Percentiles rank a stretch among this genome's conserved stretches.
phyloP scores from a whole-genome alignment of 2,797 vertebrate genomes.

The Crenichthys baileyi region DNA sequence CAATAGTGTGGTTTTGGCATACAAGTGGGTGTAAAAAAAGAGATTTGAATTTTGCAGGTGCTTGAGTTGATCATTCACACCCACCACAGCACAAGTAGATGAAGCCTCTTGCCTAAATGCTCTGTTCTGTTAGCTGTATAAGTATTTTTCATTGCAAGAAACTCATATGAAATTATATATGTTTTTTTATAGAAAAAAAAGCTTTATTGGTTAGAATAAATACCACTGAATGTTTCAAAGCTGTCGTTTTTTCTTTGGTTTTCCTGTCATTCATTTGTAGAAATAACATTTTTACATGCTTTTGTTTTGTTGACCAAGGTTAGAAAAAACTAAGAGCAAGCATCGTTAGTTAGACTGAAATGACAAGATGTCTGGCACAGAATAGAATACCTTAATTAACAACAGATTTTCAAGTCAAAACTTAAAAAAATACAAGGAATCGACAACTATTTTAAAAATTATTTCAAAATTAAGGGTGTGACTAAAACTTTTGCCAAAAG shows the following conservation, averaged over 20 bases:
- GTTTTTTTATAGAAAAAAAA: background rate
- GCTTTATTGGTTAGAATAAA: no score
- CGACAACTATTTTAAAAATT: no score
- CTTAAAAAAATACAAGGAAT: no score
- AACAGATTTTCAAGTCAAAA: no score
- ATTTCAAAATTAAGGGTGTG: background rate
- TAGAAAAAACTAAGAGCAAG: background rate
- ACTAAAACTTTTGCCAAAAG: background rate
- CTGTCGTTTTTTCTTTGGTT: background rate
- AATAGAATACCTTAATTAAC: no score
- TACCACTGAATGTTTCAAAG: background rate
- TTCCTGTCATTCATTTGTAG: background rate
- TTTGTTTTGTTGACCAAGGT: background rate
- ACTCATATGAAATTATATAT: background rate
- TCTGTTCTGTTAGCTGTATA: background rate
- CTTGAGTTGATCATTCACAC: slow-evolving; percentile 32
- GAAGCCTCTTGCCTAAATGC: background rate
- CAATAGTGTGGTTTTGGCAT: slow-evolving; percentile 17
- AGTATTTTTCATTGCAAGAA: background rate
- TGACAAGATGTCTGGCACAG: no score
- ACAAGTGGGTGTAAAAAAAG: background rate
- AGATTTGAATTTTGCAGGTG: slow-evolving; percentile 2
- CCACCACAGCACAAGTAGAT: slow-evolving; percentile 10
- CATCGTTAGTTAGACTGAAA: background rate
- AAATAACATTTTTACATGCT: background rate